phyloP scores from a whole-genome alignment of 2,888 invertebrate species.

The Diloba caeruleocephala region DNA sequence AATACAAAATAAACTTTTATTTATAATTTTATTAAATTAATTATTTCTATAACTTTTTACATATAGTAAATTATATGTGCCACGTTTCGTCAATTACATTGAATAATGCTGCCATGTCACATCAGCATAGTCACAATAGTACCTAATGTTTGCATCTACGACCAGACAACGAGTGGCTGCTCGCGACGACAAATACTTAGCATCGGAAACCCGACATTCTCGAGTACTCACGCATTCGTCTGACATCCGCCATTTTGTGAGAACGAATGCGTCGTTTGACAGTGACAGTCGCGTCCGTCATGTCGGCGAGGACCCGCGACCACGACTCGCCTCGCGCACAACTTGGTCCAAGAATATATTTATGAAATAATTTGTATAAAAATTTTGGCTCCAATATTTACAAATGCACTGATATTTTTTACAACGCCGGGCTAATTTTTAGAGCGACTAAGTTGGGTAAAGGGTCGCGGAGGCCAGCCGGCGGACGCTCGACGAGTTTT shows the following conservation, averaged over 20 bases:
- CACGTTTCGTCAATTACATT: conserved; percentile 84
- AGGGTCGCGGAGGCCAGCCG: conserved; percentile 63
- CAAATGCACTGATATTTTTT: conserved; percentile 82
- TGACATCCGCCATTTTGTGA: conserved; percentile 5
- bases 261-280: conserved; percentile 8
- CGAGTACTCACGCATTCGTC: conserved; percentile 3
- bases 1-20: conserved; percentile 72
- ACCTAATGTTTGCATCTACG: conserved; percentile 85
- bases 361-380: conserved; percentile 87
- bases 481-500: conserved; percentile 55
- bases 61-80: conserved; percentile 87
- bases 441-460: conserved; percentile 79
- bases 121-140: conserved; percentile 80
- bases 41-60: conserved; percentile 89
- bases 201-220: conserved; percentile 38
- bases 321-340: conserved; percentile 60
- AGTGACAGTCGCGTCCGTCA: conserved; percentile 22
- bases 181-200: conserved; percentile 40
- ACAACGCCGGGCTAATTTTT: conserved; percentile 85
- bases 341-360: conserved; percentile 82
- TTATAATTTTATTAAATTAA: conserved; percentile 89
- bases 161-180: conserved; percentile 72
- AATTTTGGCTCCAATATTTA: conserved; percentile 88
- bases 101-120: conserved; percentile 83
- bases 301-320: conserved; percentile 53